Base-by-base conservation (phyloP, 2,113 vertebrate genomes). In the Calyptommatus sinebrachiatus region DNA sequence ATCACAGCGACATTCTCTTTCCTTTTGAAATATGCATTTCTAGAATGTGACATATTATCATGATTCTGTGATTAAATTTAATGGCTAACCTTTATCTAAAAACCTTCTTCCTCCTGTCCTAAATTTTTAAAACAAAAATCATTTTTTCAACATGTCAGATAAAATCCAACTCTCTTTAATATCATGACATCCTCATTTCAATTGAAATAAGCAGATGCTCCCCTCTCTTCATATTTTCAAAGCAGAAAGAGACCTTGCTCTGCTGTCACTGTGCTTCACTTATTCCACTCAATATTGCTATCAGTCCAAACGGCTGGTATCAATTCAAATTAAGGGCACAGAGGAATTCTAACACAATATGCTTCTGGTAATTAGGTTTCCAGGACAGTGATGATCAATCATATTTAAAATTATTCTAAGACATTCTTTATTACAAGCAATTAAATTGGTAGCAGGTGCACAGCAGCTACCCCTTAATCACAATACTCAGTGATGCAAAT, bases 301-400 rank as follows among this genome's bases (percentile, higher is more conserved):
- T 85, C n/a, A 10, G 81, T 35, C 73, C 76, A 82, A 88, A 87
- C 45, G 63, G 12, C 8, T 80, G 86, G 48, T 70, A 82, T 70
- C 69, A 74, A 73, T 86, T 78, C 62, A 85, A 85, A 80, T 79
- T 74, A 77, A 86, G 28, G 71, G 84, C 41, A 62, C n/a, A 80
- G 45, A 14, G 24, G 65, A 89, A 76, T 8, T 26, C 35, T 28
- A 80, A 79, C 69, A 77, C 10, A 80, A 83, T 69, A 76, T 68
- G 63, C 1, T 81, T 48, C 2, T 80, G 26, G 28, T 88, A 84
- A 88, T 88, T 77, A 77, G 50, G n/a, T 18, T 53, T 67, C 35
- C 46, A 83, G 20, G 22, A 77, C 60, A 69, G 28, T 67, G 61
- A 77, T 71, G n/a, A 83, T 85, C 75, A 84, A 68, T 78, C 68